These are phyloP conservation scores for Andrena marginata DNA, from an alignment of 2,888 invertebrate genomes.

Conservation along the genomic window DNA sequence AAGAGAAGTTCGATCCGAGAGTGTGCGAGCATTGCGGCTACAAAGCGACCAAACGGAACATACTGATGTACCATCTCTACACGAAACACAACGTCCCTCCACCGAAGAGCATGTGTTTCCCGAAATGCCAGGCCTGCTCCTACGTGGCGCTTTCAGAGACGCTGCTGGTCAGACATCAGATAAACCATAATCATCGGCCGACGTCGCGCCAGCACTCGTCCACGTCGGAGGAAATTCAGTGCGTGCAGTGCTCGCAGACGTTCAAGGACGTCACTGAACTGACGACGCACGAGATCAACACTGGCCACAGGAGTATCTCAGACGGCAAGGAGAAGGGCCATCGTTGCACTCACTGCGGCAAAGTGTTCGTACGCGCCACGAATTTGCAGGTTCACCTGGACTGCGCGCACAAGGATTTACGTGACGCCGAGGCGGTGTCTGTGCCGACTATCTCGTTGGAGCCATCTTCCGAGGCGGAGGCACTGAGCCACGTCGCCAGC, in stretches of 20 bases:
- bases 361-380: constrained; percentile 89
- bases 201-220: constrained; percentile 66
- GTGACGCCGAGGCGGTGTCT: constrained; percentile 46
- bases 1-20: constrained; percentile 91
- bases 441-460: constrained; percentile 79
- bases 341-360: constrained; percentile 91
- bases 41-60: constrained; percentile 90
- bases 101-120: constrained; percentile 90
- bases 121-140: constrained; percentile 91
- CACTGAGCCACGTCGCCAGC: constrained; percentile 86
- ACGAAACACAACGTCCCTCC: constrained; percentile 92
- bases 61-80: constrained; percentile 92
- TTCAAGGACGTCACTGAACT: constrained; percentile 78
- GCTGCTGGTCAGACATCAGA: constrained; percentile 90
- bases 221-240: constrained; percentile 74
- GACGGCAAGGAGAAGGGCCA: constrained; percentile 82
- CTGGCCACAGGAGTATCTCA: constrained; percentile 74
- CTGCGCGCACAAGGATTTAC: constrained; percentile 78
- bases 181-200: constrained; percentile 87
- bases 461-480: constrained; percentile 87
- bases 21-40: constrained; percentile 95
- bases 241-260: constrained; percentile 76
- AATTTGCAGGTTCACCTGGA: constrained; percentile 85
- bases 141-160: constrained; percentile 91
- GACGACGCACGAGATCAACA: constrained; percentile 79